A percentile compares a stretch with the other conserved stretches of the same genome.
Evolutionary conservation across 2,113 vertebrate genomes (phyloP).

Genomic region (Campylomormyrus tamandua): DNA sequence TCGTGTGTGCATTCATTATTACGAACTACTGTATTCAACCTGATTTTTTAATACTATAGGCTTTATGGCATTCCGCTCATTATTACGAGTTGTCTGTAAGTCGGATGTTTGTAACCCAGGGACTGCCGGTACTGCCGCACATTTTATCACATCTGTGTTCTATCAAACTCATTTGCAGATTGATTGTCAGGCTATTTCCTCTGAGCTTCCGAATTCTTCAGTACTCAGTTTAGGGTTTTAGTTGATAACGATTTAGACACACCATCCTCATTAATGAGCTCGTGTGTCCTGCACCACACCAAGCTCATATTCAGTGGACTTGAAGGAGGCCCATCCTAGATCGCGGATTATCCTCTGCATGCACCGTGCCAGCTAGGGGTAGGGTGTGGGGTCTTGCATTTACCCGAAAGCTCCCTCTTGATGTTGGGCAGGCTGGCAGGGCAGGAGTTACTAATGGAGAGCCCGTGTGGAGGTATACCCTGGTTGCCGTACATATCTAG

Average conservation of each 20-base stretch:
- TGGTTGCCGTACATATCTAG: slow-evolving; percentile 89
- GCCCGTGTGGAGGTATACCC: slow-evolving; percentile 71
- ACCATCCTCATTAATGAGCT: background rate
- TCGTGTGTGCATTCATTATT: background rate
- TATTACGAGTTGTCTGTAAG: background rate
- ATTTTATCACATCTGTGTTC: background rate
- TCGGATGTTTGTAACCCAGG: background rate
- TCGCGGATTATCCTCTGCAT: background rate
- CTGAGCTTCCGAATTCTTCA: background rate
- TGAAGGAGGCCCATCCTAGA: background rate
- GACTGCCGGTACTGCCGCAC: background rate
- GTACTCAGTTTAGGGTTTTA: background rate
- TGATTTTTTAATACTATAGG: background rate
- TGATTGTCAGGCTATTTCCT: background rate
- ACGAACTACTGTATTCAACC: background rate
- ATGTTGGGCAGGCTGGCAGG: slow-evolving; percentile 92
- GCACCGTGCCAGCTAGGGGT: background rate
- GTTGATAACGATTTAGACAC: background rate
- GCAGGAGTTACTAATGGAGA: slow-evolving; percentile 92
- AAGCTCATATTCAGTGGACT: background rate
- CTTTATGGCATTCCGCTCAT: background rate
- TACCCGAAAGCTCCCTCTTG: slow-evolving; percentile 95
- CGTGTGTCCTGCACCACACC: background rate
- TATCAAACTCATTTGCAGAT: background rate
- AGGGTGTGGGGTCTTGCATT: slow-evolving; percentile 17